Evolutionary conservation across 2,888 invertebrate species (phyloP).

Genomic region (Apantesis nais): DNA sequence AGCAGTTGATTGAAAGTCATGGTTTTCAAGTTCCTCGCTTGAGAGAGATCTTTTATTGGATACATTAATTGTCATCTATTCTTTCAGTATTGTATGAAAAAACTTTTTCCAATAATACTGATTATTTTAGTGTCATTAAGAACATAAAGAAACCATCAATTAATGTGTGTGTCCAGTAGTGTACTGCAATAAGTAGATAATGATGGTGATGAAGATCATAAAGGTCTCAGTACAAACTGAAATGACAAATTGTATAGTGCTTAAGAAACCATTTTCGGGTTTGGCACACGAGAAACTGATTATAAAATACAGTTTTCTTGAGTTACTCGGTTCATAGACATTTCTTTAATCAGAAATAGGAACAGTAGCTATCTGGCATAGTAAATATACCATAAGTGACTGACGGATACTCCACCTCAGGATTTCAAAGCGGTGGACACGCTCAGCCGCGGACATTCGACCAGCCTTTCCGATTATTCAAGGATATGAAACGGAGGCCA

Average conservation of each 20-base stretch:
- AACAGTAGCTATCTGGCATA: no score
- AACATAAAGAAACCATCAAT: no score
- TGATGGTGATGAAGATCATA: no score
- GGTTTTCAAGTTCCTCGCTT: slow-evolving; percentile 18
- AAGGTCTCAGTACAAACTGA: no score
- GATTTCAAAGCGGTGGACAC: background rate
- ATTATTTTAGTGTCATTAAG: background rate
- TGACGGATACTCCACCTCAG: background rate
- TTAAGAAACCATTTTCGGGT: no score
- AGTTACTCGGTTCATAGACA: background rate
- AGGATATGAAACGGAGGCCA: no score
- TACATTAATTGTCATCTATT: slow-evolving; percentile 23
- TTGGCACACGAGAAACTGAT: no score
- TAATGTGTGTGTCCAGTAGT: no score
- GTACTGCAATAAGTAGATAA: no score
- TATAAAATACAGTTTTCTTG: background rate
- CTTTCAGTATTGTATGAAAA: background rate
- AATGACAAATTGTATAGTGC: no score
- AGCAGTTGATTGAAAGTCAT: slow-evolving; percentile 44
- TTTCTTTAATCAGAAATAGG: background rate
- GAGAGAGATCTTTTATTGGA: slow-evolving; percentile 12
- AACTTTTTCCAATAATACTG: background rate
- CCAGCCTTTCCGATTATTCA: background rate
- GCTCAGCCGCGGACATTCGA: background rate
- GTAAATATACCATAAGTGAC: background rate